These are phyloP conservation scores for Tachysurus vachellii DNA, from an alignment of 2,113 vertebrate genomes.

Conservation along the genomic window DNA sequence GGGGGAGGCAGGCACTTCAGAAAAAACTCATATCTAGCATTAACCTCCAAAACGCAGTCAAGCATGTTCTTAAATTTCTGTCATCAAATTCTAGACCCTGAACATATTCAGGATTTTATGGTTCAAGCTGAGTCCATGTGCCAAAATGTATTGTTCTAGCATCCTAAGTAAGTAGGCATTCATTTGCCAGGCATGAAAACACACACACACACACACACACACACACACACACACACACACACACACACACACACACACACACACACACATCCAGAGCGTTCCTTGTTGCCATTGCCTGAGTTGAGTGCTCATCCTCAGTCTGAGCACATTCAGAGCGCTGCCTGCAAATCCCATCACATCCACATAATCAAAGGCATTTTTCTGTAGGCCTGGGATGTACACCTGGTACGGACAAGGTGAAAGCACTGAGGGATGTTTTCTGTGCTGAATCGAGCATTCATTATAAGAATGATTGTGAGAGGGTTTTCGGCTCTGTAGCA, in stretches of 20 bases:
- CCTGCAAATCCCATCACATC: slow-evolving; percentile 55
- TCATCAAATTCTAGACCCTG: slow-evolving; percentile 43
- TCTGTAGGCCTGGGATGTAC: slow-evolving; percentile 51
- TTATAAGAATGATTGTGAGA: slow-evolving; percentile 46
- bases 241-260: background rate
- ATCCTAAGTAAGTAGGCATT: slow-evolving; percentile 47
- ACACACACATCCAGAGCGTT: background rate
- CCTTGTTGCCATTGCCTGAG: slow-evolving; percentile 27
- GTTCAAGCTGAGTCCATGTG: slow-evolving; percentile 48
- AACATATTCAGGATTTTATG: slow-evolving; percentile 45
- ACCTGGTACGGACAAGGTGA: slow-evolving; percentile 52
- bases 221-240: background rate
- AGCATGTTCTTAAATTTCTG: slow-evolving; percentile 50
- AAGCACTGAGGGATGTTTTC: slow-evolving; percentile 45
- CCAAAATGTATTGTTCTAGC: slow-evolving; percentile 46
- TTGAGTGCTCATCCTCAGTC: slow-evolving; percentile 53
- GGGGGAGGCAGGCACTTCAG: slow-evolving; percentile 30
- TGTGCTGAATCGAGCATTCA: slow-evolving; percentile 53
- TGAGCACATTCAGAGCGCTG: slow-evolving; percentile 53
- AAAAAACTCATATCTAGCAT: slow-evolving; percentile 35
- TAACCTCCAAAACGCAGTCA: slow-evolving; percentile 42
- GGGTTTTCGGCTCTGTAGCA: slow-evolving; percentile 33
- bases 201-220: background rate
- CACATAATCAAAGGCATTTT: slow-evolving; percentile 61
- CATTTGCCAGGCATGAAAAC: slow-evolving; percentile 38